These are phyloP conservation scores for Auanema freiburgensis DNA, from an alignment of 2,888 invertebrate genomes.

Conservation along the genomic window DNA sequence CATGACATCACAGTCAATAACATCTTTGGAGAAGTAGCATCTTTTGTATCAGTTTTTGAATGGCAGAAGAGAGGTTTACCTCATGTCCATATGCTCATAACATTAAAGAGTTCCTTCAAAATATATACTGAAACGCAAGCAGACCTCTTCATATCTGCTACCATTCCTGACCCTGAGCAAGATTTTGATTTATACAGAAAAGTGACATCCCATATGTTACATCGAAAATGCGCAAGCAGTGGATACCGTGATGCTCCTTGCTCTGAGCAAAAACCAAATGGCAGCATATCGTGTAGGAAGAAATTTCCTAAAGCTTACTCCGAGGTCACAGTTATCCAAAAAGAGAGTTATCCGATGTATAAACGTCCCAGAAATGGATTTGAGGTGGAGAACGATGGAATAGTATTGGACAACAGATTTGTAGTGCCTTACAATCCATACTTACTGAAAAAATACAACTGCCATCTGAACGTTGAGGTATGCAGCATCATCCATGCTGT, in stretches of 20 bases:
- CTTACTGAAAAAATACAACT: conserved; percentile 35
- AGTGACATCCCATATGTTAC: too few species aligned
- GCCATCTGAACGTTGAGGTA: conserved; percentile 56
- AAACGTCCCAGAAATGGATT: too few species aligned
- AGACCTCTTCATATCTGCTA: too few species aligned
- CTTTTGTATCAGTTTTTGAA: conserved; percentile 49
- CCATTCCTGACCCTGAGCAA: too few species aligned
- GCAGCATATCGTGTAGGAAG: too few species aligned
- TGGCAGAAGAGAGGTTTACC: conserved; percentile 62
- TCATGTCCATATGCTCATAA: conserved; percentile 54
- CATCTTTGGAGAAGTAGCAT: conserved; percentile 40
- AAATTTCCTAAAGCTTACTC: conserved; percentile 61
- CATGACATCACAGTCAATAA: conserved; percentile 34
- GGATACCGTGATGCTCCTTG: too few species aligned
- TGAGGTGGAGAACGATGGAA: too few species aligned
- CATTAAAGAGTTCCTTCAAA: too few species aligned
- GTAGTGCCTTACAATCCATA: conserved; percentile 64
- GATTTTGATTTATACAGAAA: too few species aligned
- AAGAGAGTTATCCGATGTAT: conserved; percentile 65
- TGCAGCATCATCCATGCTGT: conserved; percentile 51
- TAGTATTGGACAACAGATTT: conserved; percentile 61
- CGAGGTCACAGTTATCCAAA: conserved; percentile 51
- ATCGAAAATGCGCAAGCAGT: too few species aligned
- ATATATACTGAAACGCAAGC: too few species aligned
- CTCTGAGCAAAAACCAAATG: too few species aligned